Evolutionary conservation across 1,140 invertebrate species (phyloP).

Genomic region (Drosophila pachea): DNA sequence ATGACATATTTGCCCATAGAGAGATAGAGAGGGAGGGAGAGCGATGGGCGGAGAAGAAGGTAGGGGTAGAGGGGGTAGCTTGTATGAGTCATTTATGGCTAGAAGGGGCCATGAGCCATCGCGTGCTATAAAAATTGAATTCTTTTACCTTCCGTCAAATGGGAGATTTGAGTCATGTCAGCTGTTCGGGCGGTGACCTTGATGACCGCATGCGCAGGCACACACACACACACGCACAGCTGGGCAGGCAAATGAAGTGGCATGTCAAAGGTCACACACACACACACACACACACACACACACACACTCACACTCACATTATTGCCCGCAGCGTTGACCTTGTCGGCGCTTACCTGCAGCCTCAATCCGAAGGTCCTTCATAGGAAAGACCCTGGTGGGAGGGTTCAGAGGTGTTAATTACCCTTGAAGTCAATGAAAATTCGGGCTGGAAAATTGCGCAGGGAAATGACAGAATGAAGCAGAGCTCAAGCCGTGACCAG

Average conservation of each 20-base stretch:
- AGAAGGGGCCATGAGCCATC: neutral
- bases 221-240: slow-evolving; percentile 14
- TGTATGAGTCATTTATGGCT: neutral
- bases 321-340: slow-evolving; percentile 41
- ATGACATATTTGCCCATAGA: no score
- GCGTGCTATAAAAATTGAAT: neutral
- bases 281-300: slow-evolving; percentile 5
- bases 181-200: slow-evolving; percentile 58
- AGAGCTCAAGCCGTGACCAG: no score
- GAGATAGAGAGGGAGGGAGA: no score
- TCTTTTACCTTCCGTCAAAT: neutral
- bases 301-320: slow-evolving; percentile 13
- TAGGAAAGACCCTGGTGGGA: neutral
- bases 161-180: slow-evolving; percentile 62
- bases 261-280: slow-evolving; percentile 50
- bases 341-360: slow-evolving; percentile 30
- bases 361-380: neutral
- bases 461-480: no score
- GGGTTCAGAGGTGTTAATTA: no score
- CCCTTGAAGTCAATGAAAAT: no score
- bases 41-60: no score
- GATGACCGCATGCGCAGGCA: slow-evolving; percentile 66
- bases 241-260: no score
- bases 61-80: neutral
- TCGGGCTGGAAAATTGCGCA: no score